phyloP scores from a whole-genome alignment of 1,140 invertebrate species.

The Drepana arcuata region DNA sequence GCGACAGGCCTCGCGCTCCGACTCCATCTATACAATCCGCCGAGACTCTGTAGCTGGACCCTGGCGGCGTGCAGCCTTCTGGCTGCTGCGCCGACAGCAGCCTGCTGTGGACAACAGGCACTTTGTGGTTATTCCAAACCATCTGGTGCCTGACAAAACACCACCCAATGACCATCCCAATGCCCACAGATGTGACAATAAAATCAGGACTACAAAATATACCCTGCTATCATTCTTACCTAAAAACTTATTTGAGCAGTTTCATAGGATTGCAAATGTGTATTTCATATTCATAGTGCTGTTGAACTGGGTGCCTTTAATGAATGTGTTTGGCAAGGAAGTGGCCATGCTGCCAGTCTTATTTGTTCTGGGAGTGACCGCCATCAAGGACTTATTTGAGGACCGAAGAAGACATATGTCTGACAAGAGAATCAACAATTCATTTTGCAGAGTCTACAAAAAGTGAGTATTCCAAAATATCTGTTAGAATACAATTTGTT shows the following conservation, averaged over 20 bases:
- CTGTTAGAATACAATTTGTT: too few relatives aligned
- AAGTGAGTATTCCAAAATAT: constrained; percentile 76
- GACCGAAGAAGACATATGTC: constrained; percentile 91
- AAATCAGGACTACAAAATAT: constrained; percentile 96
- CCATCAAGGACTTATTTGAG: constrained; percentile 97
- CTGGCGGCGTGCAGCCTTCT: constrained; percentile 78
- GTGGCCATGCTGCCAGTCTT: constrained; percentile 95
- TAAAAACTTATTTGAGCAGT: constrained; percentile 97
- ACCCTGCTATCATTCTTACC: constrained; percentile 94
- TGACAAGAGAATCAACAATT: constrained; percentile 95
- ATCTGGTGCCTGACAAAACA: constrained; percentile 84
- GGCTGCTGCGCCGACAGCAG: constrained; percentile 74
- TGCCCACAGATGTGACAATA: constrained; percentile 83
- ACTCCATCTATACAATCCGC: constrained; percentile 90
- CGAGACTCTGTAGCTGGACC: constrained; percentile 78
- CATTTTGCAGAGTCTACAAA: constrained; percentile 91
- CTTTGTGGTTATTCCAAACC: constrained; percentile 85
- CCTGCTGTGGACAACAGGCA: constrained; percentile 79
- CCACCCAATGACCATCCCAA: constrained; percentile 88
- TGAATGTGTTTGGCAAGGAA: constrained; percentile 97
- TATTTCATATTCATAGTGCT: constrained; percentile 98
- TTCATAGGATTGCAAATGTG: constrained; percentile 96
- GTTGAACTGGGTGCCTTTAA: constrained; percentile 94
- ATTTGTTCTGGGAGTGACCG: constrained; percentile 97
- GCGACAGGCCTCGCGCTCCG: constrained; percentile 80